Evolutionary conservation across 1,140 invertebrate genomes (phyloP).

Genomic region (Parapsyche elsis): DNA sequence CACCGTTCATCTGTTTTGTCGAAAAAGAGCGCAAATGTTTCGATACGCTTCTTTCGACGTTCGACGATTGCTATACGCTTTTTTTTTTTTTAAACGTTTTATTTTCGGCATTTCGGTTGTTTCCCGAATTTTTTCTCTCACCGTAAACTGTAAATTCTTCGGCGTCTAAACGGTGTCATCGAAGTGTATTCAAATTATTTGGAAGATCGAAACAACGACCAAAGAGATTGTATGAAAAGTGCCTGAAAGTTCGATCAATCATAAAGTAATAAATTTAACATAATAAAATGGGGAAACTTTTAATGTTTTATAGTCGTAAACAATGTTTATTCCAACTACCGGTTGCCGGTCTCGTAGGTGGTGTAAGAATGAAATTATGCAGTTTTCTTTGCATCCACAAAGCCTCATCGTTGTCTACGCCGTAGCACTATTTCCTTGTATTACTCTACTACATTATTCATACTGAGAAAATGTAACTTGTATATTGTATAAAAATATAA

Average conservation of each 20-base stretch:
- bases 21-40: conserved; percentile 25
- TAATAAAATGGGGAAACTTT: neutral
- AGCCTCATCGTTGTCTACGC: conserved; percentile 6
- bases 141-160: conserved; percentile 7
- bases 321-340: neutral
- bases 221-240: neutral
- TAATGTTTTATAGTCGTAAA: neutral
- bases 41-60: conserved; percentile 13
- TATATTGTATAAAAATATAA: neutral
- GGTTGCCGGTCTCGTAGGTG: neutral
- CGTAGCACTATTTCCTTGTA: neutral
- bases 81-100: neutral
- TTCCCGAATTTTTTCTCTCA: neutral
- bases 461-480: neutral
- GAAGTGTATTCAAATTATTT: conserved; percentile 10
- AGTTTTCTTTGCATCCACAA: neutral
- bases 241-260: neutral
- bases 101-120: neutral
- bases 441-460: neutral
- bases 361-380: conserved; percentile 20
- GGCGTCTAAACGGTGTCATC: neutral
- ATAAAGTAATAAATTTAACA: neutral
- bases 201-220: neutral
- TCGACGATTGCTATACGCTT: neutral
- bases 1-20: conserved; percentile 23